Evolutionary conservation across 2,888 invertebrate genomes (phyloP).

Genomic region (Willowsia nigromaculata): DNA sequence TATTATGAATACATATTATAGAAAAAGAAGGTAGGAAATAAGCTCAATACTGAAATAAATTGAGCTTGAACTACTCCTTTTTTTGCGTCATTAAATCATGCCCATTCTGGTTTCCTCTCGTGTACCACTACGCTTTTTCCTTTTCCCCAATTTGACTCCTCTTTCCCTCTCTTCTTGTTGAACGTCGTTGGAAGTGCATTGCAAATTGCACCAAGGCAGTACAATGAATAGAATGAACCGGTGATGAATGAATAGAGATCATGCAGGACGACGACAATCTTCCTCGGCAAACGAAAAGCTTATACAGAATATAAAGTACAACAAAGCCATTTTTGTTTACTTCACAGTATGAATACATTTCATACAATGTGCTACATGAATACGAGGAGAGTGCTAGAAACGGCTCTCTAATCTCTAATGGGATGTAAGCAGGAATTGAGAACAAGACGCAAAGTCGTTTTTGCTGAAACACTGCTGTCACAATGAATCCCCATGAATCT

Average conservation of each 20-base stretch:
- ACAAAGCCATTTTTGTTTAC: constrained; percentile 17
- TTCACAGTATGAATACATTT: neutral
- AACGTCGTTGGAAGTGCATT: constrained; percentile 6
- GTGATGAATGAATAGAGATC: constrained; percentile 49
- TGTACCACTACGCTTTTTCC: neutral
- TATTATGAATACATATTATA: neutral
- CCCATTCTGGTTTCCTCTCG: constrained; percentile 45
- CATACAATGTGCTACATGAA: neutral
- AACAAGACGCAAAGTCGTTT: constrained; percentile 7
- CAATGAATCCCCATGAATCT: constrained; percentile 31
- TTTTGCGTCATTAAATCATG: constrained; percentile 61
- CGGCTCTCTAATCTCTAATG: constrained; percentile 20
- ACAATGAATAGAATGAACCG: constrained; percentile 9
- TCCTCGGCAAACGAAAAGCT: neutral
- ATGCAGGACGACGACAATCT: neutral
- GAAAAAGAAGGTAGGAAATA: neutral
- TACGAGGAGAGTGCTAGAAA: neutral
- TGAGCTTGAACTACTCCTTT: constrained; percentile 31
- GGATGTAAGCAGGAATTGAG: neutral
- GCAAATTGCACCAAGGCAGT: constrained; percentile 24
- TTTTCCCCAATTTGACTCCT: neutral
- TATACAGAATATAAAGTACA: neutral
- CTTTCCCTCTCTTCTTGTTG: neutral
- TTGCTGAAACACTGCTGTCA: constrained; percentile 43
- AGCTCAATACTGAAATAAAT: constrained; percentile 36